Conservation (phyloP, 2,113 vertebrate genomes). For the Pao palembangensis region DNA sequence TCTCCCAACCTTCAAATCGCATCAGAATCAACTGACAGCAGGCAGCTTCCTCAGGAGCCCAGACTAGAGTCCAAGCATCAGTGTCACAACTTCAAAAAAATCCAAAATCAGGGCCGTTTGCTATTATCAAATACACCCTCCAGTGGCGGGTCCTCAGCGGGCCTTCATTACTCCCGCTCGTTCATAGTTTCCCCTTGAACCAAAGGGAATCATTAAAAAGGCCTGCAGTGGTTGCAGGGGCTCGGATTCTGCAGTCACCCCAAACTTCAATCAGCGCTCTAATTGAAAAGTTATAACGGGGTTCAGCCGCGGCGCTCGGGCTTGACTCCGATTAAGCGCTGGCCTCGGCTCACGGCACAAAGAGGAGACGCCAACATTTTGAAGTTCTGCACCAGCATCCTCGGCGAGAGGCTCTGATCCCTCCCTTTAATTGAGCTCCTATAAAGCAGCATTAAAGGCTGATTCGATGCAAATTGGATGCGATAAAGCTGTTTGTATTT, state of each 20-base stretch:
- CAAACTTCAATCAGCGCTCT: conserved; percentile 59
- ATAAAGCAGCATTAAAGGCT: conserved; percentile 47
- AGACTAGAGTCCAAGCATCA: not conserved
- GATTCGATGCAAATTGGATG: conserved; percentile 59
- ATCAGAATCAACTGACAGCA: conserved; percentile 14
- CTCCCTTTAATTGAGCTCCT: conserved; percentile 7
- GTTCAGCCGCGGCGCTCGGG: conserved; percentile 37
- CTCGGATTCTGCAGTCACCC: conserved; percentile 36
- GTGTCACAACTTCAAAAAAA: not conserved
- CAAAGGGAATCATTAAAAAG: conserved; percentile 59
- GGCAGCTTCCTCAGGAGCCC: too few relatives aligned
- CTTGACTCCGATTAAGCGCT: conserved; percentile 32
- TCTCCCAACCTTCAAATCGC: not conserved
- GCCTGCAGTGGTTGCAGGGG: conserved; percentile 39
- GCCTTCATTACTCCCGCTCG: conserved; percentile 39
- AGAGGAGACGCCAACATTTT: conserved; percentile 14
- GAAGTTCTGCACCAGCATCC: conserved; percentile 33
- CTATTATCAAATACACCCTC: not conserved
- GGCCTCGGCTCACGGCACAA: conserved; percentile 17
- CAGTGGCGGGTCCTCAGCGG: conserved; percentile 8
- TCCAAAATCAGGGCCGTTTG: not conserved
- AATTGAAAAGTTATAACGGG: conserved; percentile 69
- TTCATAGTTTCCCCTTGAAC: conserved; percentile 37
- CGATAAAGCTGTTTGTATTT: conserved; percentile 46
- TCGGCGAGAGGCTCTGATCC: too few relatives aligned